Base-by-base conservation (phyloP, 2,113 vertebrate genomes). In the Myotis davidii region DNA sequence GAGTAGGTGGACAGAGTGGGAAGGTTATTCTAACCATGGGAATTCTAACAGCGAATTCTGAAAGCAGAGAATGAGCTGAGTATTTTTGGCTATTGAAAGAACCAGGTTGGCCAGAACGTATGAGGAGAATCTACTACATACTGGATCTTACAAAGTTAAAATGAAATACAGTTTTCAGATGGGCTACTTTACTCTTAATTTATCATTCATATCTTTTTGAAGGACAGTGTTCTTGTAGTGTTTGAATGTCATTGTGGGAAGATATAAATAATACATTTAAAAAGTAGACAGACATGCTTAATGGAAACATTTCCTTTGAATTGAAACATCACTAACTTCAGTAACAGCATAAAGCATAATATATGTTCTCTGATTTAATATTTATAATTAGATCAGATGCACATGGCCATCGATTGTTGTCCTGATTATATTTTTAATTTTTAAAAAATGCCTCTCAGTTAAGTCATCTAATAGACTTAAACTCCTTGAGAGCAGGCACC, bases 321-420 rank as follows among this genome's bases (percentile, higher is more conserved):
- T 90, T 61, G 82, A 95, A 93, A 79, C 18, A 81, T 92, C 85
- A 77, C 39, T 88, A 84, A 86, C 64, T 95, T 70, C 12, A 69
- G 69, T 85, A 20, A 74, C 23, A 37, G 5, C 89, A 52, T 93
- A 73, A 93, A 82, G 18, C 27, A 45, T 59, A 83, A 48, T 78
- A 92, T 85, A 37, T 74, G 9, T 73, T 94, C 74, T 94, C 87
- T 94, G 70, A 73, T 90, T 93, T 94, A 65, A 56, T 95, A 72
- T 82, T 97, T 92, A 92, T 50, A 90, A 76, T 67, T 87, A 88
- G 39, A 83, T 70, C 34, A 79, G 12, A 64, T 59, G 52, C 34
- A 25, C 39, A 39, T 72, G 64, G 82, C 37, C 29, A 59, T 69
- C 50, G 92, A 88, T 27, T 56, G 37, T 91, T 89, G 14, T 74